Evolutionary conservation across 1,140 invertebrate species (phyloP).

Genomic region (Macrosteles quadrilineatus): DNA sequence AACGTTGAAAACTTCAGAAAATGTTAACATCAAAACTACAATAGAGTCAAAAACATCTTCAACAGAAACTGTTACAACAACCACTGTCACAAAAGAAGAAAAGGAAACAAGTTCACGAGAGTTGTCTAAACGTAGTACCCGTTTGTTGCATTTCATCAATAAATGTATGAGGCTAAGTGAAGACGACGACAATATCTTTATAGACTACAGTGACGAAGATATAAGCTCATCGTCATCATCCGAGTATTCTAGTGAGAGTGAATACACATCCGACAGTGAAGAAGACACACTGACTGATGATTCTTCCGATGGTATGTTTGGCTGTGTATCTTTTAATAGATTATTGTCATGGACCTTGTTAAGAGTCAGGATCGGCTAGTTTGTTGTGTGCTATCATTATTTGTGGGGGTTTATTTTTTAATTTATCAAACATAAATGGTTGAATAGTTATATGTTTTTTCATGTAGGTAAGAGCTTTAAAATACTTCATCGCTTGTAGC

Average conservation of each 20-base stretch:
- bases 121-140: not conserved
- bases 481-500: too few relatives aligned
- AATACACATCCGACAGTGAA: conserved; percentile 15
- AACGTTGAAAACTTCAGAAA: not conserved
- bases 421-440: too few relatives aligned
- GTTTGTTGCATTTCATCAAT: conserved; percentile 11
- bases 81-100: not conserved
- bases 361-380: too few relatives aligned
- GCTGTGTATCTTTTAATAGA: too few relatives aligned
- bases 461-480: too few relatives aligned
- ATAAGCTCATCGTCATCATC: not conserved
- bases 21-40: not conserved
- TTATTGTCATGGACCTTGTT: too few relatives aligned
- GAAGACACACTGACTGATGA: conserved; percentile 16
- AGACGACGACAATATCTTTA: not conserved
- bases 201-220: conserved; percentile 1
- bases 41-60: not conserved
- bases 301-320: conserved; percentile 13
- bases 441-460: too few relatives aligned
- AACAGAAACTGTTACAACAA: not conserved
- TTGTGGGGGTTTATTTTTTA: too few relatives aligned
- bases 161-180: conserved; percentile 11
- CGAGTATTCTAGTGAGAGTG: conserved; percentile 3
- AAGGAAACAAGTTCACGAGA: not conserved
- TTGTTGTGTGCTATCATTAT: too few relatives aligned